Evolutionary conservation across 1,140 invertebrate species (phyloP).

Genomic region (Capitella teleta): DNA sequence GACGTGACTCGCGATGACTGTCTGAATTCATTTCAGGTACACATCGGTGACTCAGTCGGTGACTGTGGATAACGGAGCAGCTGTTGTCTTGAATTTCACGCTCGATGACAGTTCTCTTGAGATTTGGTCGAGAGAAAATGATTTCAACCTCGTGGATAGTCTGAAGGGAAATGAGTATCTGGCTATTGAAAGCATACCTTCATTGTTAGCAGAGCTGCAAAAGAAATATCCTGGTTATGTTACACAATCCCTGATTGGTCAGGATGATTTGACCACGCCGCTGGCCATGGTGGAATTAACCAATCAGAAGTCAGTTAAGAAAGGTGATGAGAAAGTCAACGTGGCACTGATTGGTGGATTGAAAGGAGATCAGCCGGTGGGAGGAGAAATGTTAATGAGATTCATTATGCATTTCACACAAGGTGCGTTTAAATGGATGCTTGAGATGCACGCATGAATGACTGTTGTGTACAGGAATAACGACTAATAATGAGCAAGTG

Average conservation of each 20-base stretch:
- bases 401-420: constrained; percentile 66
- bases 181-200: constrained; percentile 47
- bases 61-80: constrained; percentile 1
- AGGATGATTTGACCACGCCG: not conserved
- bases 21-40: constrained; percentile 6
- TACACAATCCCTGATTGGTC: not conserved
- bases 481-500: no score
- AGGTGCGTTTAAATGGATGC: constrained; percentile 21
- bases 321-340: constrained; percentile 34
- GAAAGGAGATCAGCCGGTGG: constrained; percentile 68
- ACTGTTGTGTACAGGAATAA: constrained; percentile 44
- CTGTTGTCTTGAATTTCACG: not conserved
- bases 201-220: constrained; percentile 54
- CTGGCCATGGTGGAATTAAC: not conserved
- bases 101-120: constrained; percentile 32
- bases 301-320: constrained; percentile 1
- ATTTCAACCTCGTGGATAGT: constrained; percentile 54
- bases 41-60: not conserved
- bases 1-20: not conserved
- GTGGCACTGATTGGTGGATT: constrained; percentile 71
- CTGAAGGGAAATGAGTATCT: constrained; percentile 24
- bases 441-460: constrained; percentile 31
- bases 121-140: constrained; percentile 66
- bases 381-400: constrained; percentile 69
- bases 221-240: constrained; percentile 48